Base-by-base conservation (phyloP, 1,140 invertebrate species). In the Scaptomyza hsui region DNA sequence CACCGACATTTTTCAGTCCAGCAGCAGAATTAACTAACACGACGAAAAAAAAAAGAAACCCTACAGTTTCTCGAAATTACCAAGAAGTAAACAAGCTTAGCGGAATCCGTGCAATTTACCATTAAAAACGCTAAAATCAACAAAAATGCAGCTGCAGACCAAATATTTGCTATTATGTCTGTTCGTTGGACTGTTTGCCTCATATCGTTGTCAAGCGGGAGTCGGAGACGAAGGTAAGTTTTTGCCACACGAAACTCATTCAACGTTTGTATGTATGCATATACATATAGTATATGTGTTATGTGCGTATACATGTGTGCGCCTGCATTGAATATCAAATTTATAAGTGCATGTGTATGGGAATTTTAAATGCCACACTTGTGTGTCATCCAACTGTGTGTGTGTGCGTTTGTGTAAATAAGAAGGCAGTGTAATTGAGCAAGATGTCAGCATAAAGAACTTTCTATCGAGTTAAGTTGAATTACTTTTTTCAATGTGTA, bases 101-200 rank as follows among this genome's bases (percentile, higher is more conserved):
- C 59, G 69, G 57, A 16, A 32, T 13, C 37, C 26, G 49, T 62
- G 65, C 53, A 67, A 56, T 74, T 74, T 35, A 59, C 37, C 19
- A 51, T 21, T 57, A 59, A 59, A 52, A 56, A 37, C 19, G 64
- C 21, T n/a, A 19, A 39, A 67, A 49, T 55, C n/a, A 71, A 44
- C 18, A 44, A 72, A 70, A 59, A 86, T 86, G 82, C 81, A 78
- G 76, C 78, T 63, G 26, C 82, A 88, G 49, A 60, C 70, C 37
- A 86, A 86, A 78, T 88, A 75, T 71, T 71, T 88, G 62, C 51
- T 82, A 44, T 52, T 86, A 49, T 86, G 78, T 64, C 72, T 88
- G 48, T 89, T 86, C 53, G 82, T 88, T 15, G 82, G 78, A 15
- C 62, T 88, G 16, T 86, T 86, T 64, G 73, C 75, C 39, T 74